phyloP scores from a whole-genome alignment of 37 sponge, comb jelly and placozoan genomes.

The Chondrilla cf. caribensis region DNA sequence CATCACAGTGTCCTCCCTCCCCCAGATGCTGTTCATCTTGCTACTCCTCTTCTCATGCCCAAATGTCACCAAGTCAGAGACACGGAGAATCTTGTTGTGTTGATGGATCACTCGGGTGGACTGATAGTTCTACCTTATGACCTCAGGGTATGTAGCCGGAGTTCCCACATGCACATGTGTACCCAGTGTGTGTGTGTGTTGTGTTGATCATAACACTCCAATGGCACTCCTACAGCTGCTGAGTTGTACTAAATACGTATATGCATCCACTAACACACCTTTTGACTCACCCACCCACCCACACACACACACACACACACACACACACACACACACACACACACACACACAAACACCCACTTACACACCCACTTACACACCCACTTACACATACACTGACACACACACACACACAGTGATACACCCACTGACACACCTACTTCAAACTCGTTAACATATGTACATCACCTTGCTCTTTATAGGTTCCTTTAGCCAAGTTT shows the following conservation, averaged over 20 bases:
- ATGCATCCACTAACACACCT: too few species aligned
- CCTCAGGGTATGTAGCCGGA: conserved; percentile 41
- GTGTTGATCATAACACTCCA: neutral
- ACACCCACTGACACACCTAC: neutral
- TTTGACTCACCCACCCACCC: too few species aligned
- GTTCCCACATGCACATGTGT: neutral
- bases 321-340: too few species aligned
- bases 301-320: too few species aligned
- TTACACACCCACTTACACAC: too few species aligned
- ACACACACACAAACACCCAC: too few species aligned
- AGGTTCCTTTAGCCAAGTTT: conserved; percentile 69
- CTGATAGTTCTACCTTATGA: conserved; percentile 62
- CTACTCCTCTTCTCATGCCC: conserved; percentile 61
- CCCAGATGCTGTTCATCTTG: conserved; percentile 50
- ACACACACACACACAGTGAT: too few species aligned
- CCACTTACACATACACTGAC: too few species aligned
- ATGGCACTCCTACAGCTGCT: neutral
- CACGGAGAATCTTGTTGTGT: conserved; percentile 9
- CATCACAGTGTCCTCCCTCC: too few species aligned
- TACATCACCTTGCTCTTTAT: neutral
- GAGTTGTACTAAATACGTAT: too few species aligned
- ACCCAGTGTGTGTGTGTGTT: neutral
- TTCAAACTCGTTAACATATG: neutral
- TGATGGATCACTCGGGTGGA: conserved; percentile 70
- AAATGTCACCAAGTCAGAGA: conserved; percentile 3